These are phyloP conservation scores for Adela reaumurella DNA, from an alignment of 2,888 invertebrate genomes.

Conservation along the genomic window DNA sequence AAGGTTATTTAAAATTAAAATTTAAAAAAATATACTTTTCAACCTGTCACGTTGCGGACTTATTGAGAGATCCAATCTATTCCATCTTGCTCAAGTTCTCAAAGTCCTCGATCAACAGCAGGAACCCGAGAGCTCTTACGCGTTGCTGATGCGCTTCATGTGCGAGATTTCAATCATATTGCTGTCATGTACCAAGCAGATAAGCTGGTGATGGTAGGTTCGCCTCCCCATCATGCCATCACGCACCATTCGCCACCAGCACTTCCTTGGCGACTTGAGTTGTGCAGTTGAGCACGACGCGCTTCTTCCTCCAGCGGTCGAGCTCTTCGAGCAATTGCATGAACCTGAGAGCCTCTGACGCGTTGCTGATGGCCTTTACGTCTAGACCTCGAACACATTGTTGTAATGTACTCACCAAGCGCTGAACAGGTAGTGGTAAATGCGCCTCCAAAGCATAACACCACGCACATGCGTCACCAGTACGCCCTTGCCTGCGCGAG, in stretches of 20 bases:
- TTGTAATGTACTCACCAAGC: conserved; percentile 66
- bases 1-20: no score
- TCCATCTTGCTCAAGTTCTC: conserved; percentile 84
- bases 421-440: conserved; percentile 88
- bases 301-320: conserved; percentile 83
- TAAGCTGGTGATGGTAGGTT: conserved; percentile 89
- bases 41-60: no score
- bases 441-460: conserved; percentile 80
- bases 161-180: conserved; percentile 17
- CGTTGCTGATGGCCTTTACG: conserved; percentile 86
- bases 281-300: conserved; percentile 86
- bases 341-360: conserved; percentile 84
- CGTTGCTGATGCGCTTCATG: conserved; percentile 86
- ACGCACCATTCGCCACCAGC: conserved; percentile 82
- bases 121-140: conserved; percentile 84
- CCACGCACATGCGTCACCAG: conserved; percentile 87
- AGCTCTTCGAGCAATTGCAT: conserved; percentile 78
- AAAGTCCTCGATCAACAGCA: conserved; percentile 77
- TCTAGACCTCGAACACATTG: conserved; percentile 16
- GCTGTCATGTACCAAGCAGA: conserved; percentile 73
- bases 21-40: no score
- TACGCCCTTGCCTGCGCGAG: conserved; percentile 86
- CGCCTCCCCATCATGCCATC: conserved; percentile 83
- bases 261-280: conserved; percentile 88
- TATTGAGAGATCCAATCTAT: no score